A percentile compares a stretch with the other conserved stretches of the same genome.
Conservation (phyloP, 2,113 vertebrate species). For the Salvelinus namaycush region DNA sequence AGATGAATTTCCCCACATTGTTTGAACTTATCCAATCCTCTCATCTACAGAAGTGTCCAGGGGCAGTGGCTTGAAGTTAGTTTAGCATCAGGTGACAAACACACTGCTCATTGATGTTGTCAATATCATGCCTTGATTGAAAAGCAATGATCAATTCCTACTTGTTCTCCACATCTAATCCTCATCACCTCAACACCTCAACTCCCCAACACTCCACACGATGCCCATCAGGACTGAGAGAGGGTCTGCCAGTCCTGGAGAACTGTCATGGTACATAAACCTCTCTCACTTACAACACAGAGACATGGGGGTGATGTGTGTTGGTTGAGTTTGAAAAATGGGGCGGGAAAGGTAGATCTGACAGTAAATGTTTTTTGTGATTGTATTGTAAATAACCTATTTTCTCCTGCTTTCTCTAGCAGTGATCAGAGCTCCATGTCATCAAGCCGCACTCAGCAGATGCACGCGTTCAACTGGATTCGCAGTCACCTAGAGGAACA, state of each 20-base stretch:
- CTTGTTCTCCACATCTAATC: constrained; percentile 13
- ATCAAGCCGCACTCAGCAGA: constrained; percentile 95
- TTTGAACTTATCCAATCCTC: too few species aligned
- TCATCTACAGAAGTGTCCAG: too few species aligned
- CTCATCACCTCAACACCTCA: constrained; percentile 5
- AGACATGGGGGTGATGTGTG: background rate
- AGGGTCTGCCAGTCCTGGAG: constrained; percentile 21
- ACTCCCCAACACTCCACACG: constrained; percentile 11
- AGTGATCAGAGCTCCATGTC: constrained; percentile 93
- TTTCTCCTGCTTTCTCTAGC: constrained; percentile 35
- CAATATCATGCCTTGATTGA: constrained; percentile 7
- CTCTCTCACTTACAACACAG: constrained; percentile 20
- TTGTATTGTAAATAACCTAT: background rate
- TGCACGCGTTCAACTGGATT: constrained; percentile 97
- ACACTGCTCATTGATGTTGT: constrained; percentile 1
- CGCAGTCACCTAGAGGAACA: constrained; percentile 95
- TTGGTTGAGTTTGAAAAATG: background rate
- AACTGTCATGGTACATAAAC: constrained; percentile 14
- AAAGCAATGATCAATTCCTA: constrained; percentile 13
- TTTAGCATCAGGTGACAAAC: background rate
- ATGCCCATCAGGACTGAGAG: constrained; percentile 17
- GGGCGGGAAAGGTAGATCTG: background rate
- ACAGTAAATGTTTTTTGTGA: background rate
- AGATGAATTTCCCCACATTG: too few species aligned
- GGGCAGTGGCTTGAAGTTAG: too few species aligned